Evolutionary conservation across 1,140 invertebrate genomes (phyloP).

Genomic region (Lutraria rhynchaena): DNA sequence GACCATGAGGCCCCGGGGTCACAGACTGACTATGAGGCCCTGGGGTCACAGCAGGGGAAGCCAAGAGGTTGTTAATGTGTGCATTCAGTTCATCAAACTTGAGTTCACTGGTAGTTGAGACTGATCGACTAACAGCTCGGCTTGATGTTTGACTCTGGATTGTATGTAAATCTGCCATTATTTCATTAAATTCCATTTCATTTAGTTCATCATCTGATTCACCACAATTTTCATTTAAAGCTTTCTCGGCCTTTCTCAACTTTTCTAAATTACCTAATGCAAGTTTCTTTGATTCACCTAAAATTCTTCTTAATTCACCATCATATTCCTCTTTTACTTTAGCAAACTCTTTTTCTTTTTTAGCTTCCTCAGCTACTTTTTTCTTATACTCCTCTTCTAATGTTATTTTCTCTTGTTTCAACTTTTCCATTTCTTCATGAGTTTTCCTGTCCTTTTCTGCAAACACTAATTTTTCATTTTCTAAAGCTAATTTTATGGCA

Average conservation of each 20-base stretch:
- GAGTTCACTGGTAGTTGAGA: conserved; percentile 60
- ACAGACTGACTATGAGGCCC: conserved; percentile 15
- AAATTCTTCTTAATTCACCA: conserved; percentile 67
- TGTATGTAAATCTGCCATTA: conserved; percentile 48
- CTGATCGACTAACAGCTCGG: conserved; percentile 64
- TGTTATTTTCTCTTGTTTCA: conserved; percentile 68
- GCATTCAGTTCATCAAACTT: conserved; percentile 64
- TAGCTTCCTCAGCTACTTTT: conserved; percentile 64
- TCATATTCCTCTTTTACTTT: conserved; percentile 72
- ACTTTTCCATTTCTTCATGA: conserved; percentile 66
- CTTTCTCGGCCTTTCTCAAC: conserved; percentile 70
- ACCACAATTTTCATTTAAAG: conserved; percentile 65
- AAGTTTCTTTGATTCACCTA: conserved; percentile 69
- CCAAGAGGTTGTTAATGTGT: conserved; percentile 48
- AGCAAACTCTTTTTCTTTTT: conserved; percentile 69
- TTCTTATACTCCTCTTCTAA: conserved; percentile 83
- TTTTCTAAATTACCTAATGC: conserved; percentile 72
- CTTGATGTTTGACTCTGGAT: conserved; percentile 59
- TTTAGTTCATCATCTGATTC: conserved; percentile 66
- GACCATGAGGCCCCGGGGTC: conserved; percentile 20
- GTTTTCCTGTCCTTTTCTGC: conserved; percentile 61
- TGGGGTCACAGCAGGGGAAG: conserved; percentile 53
- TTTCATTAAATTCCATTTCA: conserved; percentile 54
- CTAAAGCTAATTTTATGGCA: conserved; percentile 60
- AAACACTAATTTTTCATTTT: conserved; percentile 62